phyloP scores from a whole-genome alignment of 2,888 invertebrate genomes.

The Zygogramma bicolorata region DNA sequence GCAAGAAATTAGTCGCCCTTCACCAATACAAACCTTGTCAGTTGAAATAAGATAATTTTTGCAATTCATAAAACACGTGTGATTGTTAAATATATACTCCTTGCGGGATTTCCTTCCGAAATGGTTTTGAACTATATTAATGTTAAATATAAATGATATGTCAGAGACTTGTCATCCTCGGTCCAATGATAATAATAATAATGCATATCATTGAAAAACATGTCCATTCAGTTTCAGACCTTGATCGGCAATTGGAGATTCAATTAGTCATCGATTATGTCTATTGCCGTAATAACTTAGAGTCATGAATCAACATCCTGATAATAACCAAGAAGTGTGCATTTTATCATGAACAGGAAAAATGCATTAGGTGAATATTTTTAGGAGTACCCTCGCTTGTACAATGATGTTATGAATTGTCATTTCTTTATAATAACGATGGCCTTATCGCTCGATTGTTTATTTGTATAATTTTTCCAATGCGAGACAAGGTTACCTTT shows the following conservation, averaged over 20 bases:
- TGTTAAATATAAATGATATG: no score
- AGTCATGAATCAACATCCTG: not conserved
- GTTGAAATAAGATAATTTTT: no score
- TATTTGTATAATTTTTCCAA: slow-evolving; percentile 21
- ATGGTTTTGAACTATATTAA: no score
- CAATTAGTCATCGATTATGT: not conserved
- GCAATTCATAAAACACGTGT: no score
- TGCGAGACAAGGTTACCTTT: slow-evolving; percentile 33
- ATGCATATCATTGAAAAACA: not conserved
- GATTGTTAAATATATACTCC: no score
- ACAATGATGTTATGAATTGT: not conserved
- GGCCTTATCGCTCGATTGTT: not conserved
- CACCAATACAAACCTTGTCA: no score
- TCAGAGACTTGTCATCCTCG: no score
- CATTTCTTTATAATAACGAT: not conserved
- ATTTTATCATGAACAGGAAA: slow-evolving; percentile 1
- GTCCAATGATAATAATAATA: not conserved
- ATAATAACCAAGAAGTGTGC: not conserved
- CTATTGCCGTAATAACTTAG: not conserved
- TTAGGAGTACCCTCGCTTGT: not conserved
- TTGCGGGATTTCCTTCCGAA: no score
- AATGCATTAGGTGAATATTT: not conserved
- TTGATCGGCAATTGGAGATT: not conserved
- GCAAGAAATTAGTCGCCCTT: no score
- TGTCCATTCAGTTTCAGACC: not conserved